Evolutionary conservation across 2,888 invertebrate species (phyloP).

Genomic region (Sarcophaga caerulescens): DNA sequence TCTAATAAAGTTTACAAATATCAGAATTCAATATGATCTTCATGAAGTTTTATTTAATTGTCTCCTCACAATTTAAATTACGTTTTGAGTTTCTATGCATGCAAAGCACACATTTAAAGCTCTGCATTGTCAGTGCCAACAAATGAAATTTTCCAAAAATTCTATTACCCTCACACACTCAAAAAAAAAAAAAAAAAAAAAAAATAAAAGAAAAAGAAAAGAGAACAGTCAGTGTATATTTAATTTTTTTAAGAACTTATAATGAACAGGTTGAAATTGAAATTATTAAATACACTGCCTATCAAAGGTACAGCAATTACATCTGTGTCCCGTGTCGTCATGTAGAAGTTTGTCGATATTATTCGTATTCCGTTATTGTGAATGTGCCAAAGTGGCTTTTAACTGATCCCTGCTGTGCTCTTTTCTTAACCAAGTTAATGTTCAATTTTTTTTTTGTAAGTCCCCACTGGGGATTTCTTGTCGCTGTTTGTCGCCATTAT

Average conservation of each 20-base stretch:
- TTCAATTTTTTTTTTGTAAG: constrained; percentile 22
- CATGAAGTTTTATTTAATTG: no score
- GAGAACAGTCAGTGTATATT: constrained; percentile 14
- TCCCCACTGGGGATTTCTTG: constrained; percentile 59
- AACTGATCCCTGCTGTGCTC: constrained; percentile 65
- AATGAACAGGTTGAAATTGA: constrained; percentile 65
- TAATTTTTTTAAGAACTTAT: constrained; percentile 59
- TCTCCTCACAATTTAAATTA: no score
- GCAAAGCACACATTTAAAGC: background rate
- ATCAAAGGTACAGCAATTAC: constrained; percentile 54
- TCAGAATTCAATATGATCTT: no score
- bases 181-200: no score
- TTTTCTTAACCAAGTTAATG: constrained; percentile 58
- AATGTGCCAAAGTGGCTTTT: constrained; percentile 50
- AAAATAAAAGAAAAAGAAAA: background rate
- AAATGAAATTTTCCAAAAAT: constrained; percentile 47
- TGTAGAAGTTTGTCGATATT: background rate
- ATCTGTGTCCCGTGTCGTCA: constrained; percentile 49
- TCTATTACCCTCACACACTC: constrained; percentile 31
- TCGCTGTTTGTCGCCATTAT: constrained; percentile 36
- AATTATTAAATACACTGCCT: constrained; percentile 54
- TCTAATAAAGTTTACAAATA: no score
- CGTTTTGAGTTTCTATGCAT: no score
- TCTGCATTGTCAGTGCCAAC: constrained; percentile 28
- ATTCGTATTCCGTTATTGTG: background rate